A percentile compares a stretch with the other conserved stretches of the same genome.
Conservation (phyloP, 2,113 vertebrate genomes). For the Pteronura brasiliensis region DNA sequence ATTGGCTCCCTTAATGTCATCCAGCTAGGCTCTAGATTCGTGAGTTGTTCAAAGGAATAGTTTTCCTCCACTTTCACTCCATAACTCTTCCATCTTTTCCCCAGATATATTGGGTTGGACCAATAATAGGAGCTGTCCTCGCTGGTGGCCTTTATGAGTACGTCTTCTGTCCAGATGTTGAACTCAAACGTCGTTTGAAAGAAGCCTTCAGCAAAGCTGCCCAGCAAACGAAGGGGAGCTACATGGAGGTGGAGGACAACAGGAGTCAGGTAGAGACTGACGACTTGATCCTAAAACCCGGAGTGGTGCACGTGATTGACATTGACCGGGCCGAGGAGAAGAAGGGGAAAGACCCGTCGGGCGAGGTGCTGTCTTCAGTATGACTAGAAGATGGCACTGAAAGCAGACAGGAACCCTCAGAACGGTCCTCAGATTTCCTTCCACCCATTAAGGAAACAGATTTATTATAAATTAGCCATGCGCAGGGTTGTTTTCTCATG, state of each 20-base stretch:
- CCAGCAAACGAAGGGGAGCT: conserved; percentile 87
- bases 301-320: conserved; percentile 85
- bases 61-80: not conserved
- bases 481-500: conserved; percentile 36
- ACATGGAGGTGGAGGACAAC: conserved; percentile 89
- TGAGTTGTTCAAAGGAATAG: not conserved
- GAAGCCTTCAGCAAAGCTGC: conserved; percentile 87
- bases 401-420: conserved; percentile 87
- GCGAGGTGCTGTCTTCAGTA: conserved; percentile 92
- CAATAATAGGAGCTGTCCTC: conserved; percentile 90
- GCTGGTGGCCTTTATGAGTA: conserved; percentile 93
- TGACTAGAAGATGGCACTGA: conserved; percentile 93
- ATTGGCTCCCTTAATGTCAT: not conserved
- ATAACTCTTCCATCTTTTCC: not conserved
- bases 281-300: conserved; percentile 86
- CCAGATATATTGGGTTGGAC: conserved; percentile 95
- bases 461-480: conserved; percentile 80
- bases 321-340: conserved; percentile 86
- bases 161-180: conserved; percentile 91
- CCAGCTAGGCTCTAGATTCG: not conserved
- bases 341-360: conserved; percentile 87
- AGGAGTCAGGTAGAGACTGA: conserved; percentile 86
- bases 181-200: conserved; percentile 88
- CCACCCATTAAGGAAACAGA: conserved; percentile 88
- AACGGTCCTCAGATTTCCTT: conserved; percentile 76